These are phyloP conservation scores for Eristalis pertinax DNA, from an alignment of 2,888 invertebrate species.

Conservation along the genomic window DNA sequence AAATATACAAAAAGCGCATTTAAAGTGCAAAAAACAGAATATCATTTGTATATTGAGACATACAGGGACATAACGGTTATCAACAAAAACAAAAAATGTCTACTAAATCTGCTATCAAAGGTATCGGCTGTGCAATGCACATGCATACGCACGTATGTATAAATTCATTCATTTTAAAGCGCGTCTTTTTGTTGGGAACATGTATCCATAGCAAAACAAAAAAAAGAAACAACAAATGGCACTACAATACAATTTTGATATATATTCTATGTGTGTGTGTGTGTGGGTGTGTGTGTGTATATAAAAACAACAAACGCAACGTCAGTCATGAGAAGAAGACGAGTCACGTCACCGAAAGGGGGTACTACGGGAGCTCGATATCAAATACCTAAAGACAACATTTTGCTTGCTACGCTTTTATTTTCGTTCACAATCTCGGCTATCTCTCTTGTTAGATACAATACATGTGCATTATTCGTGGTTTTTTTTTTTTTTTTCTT, in stretches of 20 bases:
- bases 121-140: neutral
- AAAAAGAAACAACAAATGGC: slow-evolving; percentile 53
- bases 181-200: slow-evolving; percentile 14
- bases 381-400: slow-evolving; percentile 18
- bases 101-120: neutral
- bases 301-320: neutral
- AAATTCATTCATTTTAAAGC: slow-evolving; percentile 8
- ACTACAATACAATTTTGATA: slow-evolving; percentile 28
- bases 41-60: slow-evolving; percentile 4
- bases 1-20: slow-evolving; percentile 76
- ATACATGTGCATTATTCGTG: slow-evolving; percentile 29
- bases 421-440: slow-evolving; percentile 24
- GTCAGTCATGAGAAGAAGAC: neutral
- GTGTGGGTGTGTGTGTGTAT: neutral
- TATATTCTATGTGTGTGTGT: no score
- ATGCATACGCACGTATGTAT: neutral
- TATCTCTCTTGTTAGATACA: slow-evolving; percentile 22
- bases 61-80: neutral
- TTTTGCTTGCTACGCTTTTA: slow-evolving; percentile 11
- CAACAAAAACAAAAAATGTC: no score
- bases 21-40: slow-evolving; percentile 43
- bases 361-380: neutral
- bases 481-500: neutral
- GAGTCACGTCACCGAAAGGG: neutral
- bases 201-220: neutral